Percentiles rank a stretch among this genome's conserved stretches.
Conservation (phyloP, 2,113 vertebrate species). For the Anarhynchus alexandrinus region DNA sequence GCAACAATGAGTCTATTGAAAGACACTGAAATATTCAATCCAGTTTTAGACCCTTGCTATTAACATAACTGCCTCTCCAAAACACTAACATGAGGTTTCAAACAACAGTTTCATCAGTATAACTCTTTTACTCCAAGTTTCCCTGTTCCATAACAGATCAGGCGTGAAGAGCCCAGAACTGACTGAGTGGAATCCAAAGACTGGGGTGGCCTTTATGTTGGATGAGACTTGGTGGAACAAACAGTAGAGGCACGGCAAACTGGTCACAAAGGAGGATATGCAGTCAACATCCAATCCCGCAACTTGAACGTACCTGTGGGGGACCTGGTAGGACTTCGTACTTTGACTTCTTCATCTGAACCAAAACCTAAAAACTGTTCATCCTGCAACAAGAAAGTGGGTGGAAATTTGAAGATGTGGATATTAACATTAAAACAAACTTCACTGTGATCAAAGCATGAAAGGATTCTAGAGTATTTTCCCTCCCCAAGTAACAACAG, state of each 20-base stretch:
- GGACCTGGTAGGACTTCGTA: conserved; percentile 82
- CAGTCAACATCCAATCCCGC: not conserved
- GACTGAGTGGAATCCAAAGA: not conserved
- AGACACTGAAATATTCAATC: not conserved
- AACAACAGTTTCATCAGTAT: not conserved
- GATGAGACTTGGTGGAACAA: not conserved
- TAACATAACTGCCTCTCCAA: not conserved
- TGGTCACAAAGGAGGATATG: not conserved
- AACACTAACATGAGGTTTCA: not conserved
- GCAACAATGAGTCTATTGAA: not conserved
- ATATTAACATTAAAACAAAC: not conserved
- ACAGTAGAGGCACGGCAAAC: not conserved
- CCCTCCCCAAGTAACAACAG: not conserved
- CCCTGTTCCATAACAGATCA: not conserved
- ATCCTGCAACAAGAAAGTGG: conserved; percentile 81
- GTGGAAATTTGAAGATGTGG: not conserved
- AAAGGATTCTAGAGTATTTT: not conserved
- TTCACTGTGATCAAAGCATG: not conserved
- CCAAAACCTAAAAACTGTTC: conserved; percentile 94
- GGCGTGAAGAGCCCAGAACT: not conserved
- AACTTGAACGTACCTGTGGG: conserved; percentile 79
- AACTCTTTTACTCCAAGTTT: not conserved
- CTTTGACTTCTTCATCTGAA: conserved; percentile 87
- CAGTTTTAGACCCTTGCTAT: not conserved
- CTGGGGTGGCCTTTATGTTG: not conserved